Evolutionary conservation across 2,113 vertebrate genomes (phyloP).

Genomic region (Hirundichthys speculiger): DNA sequence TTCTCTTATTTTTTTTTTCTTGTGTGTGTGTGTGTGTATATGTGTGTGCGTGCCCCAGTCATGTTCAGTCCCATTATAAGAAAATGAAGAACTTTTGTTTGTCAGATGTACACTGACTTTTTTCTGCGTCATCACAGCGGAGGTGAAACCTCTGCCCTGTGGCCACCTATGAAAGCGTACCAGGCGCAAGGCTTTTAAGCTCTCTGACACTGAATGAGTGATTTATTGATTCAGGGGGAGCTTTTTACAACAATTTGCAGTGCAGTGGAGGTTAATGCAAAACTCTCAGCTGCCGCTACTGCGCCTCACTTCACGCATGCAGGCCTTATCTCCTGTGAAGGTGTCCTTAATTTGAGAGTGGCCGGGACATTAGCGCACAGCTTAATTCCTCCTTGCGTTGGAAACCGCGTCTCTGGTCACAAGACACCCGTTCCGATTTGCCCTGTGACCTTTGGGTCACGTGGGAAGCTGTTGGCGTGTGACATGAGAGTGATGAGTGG

Average conservation of each 20-base stretch:
- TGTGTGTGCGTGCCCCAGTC: conserved; percentile 22
- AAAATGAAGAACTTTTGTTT: not conserved
- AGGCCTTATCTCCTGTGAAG: conserved; percentile 53
- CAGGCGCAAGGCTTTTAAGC: conserved; percentile 6
- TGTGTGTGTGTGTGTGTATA: too few relatives aligned
- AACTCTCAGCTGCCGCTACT: conserved; percentile 33
- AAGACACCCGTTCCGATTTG: conserved; percentile 48
- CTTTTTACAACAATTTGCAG: conserved; percentile 54
- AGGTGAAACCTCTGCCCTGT: conserved; percentile 31
- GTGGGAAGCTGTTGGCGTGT: conserved; percentile 28
- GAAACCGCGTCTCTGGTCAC: conserved; percentile 38
- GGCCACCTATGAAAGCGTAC: conserved; percentile 58
- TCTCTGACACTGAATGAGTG: conserved; percentile 35
- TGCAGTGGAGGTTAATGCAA: conserved; percentile 51
- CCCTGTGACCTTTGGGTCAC: conserved; percentile 23
- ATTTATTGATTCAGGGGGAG: conserved; percentile 59
- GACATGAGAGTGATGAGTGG: conserved; percentile 50
- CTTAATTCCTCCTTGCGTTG: conserved; percentile 55
- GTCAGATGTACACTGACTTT: conserved; percentile 45
- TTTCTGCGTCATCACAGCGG: conserved; percentile 64
- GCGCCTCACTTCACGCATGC: not conserved
- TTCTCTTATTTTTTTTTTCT: conserved; percentile 12
- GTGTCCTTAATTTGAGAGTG: conserved; percentile 62
- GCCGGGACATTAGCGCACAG: conserved; percentile 33
- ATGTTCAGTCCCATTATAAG: conserved; percentile 25